phyloP scores from a whole-genome alignment of 2,888 invertebrate species.

The Microdon myrmicae region DNA sequence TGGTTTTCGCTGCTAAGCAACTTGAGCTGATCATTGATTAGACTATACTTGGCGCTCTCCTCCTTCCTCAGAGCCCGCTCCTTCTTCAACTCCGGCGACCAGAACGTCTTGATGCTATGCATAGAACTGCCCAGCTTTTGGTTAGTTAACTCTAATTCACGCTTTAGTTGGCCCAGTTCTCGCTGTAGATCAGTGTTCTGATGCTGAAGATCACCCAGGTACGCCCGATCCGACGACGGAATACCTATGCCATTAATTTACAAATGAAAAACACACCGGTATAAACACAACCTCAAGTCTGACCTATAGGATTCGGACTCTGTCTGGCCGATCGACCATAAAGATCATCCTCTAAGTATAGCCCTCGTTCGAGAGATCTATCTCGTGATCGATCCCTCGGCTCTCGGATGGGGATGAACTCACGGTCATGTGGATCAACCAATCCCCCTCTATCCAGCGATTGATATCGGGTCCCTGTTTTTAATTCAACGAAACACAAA shows the following conservation, averaged over 20 bases:
- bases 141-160: slow-evolving; percentile 94
- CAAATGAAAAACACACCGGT: slow-evolving; percentile 48
- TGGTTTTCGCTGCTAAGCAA: slow-evolving; percentile 96
- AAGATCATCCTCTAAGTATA: slow-evolving; percentile 78
- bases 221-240: slow-evolving; percentile 71
- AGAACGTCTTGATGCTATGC: slow-evolving; percentile 99
- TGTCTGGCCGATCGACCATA: slow-evolving; percentile 77
- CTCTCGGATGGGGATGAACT: slow-evolving; percentile 87
- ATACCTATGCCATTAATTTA: slow-evolving; percentile 58
- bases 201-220: slow-evolving; percentile 87
- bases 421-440: slow-evolving; percentile 81
- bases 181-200: slow-evolving; percentile 95
- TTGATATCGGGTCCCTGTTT: slow-evolving; percentile 71
- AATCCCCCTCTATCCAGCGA: slow-evolving; percentile 78
- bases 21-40: slow-evolving; percentile 96
- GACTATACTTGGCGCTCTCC: slow-evolving; percentile 95
- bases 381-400: slow-evolving; percentile 76
- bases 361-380: slow-evolving; percentile 75
- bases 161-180: slow-evolving; percentile 89
- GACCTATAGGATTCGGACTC: slow-evolving; percentile 74
- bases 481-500: slow-evolving; percentile 17
- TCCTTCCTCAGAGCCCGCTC: slow-evolving; percentile 96
- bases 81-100: slow-evolving; percentile 99
- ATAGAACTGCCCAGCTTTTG: slow-evolving; percentile 98
- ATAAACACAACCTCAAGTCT: slow-evolving; percentile 13